Conservation (phyloP, 1,140 invertebrate genomes). For the Daktulosphaira vitifoliae region DNA sequence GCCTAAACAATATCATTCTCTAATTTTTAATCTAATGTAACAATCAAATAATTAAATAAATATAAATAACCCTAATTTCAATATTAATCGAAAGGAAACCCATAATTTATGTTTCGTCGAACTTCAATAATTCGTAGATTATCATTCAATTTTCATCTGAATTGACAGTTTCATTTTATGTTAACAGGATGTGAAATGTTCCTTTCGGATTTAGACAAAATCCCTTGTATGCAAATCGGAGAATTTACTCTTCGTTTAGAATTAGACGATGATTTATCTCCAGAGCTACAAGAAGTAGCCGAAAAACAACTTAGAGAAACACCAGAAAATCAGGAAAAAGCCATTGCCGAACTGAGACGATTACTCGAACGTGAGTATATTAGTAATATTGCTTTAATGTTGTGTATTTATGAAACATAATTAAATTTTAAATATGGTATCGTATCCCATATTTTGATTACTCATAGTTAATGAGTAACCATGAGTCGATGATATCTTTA, state of each 20-base stretch:
- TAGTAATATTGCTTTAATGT: background rate
- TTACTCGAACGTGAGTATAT: conserved; percentile 56
- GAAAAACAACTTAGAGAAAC: conserved; percentile 61
- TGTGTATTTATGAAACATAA: background rate
- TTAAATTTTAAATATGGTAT: no score
- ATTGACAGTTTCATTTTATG: conserved; percentile 35
- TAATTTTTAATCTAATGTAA: no score
- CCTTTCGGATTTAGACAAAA: conserved; percentile 55
- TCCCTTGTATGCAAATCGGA: conserved; percentile 59
- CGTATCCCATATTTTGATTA: no score
- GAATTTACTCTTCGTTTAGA: conserved; percentile 60
- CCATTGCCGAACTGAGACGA: conserved; percentile 53
- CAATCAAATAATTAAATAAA: no score
- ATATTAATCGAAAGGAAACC: no score
- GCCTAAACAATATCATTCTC: no score
- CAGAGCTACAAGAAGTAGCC: conserved; percentile 60
- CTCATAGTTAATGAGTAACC: no score
- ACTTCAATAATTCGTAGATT: no score
- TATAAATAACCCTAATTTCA: no score
- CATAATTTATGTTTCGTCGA: no score
- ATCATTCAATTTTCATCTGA: no score
- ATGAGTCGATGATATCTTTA: no score
- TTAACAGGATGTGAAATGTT: conserved; percentile 54
- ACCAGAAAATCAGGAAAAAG: conserved; percentile 54
- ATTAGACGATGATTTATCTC: conserved; percentile 50